phyloP scores from a whole-genome alignment of 1,140 invertebrate species.

The Plectrocnemia conspersa region DNA sequence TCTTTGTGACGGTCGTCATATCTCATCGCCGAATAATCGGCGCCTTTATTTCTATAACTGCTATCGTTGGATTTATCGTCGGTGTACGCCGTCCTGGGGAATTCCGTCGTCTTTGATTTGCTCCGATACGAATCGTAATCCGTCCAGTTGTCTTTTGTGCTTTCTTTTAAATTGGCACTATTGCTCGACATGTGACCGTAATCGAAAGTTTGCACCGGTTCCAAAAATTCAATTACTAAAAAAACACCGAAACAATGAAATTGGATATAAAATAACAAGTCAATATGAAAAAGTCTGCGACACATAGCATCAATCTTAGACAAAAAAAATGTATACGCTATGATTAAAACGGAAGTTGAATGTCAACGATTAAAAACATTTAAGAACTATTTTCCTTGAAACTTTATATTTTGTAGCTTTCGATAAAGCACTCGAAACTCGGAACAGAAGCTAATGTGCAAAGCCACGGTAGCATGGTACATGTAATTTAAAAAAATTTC shows the following conservation, averaged over 20 bases:
- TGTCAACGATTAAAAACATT: no score
- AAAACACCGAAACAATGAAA: constrained; percentile 25
- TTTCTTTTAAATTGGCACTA: constrained; percentile 36
- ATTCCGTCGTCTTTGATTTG: constrained; percentile 14
- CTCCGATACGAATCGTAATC: constrained; percentile 18
- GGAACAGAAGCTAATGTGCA: no score
- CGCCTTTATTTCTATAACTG: constrained; percentile 19
- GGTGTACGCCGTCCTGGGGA: constrained; percentile 1
- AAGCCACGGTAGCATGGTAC: no score
- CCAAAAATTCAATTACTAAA: constrained; percentile 49
- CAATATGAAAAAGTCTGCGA: no score
- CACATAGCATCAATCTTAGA: no score
- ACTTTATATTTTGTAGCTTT: no score
- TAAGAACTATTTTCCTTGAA: no score
- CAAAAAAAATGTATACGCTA: no score
- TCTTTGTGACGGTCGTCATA: constrained; percentile 33
- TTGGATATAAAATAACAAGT: no score
- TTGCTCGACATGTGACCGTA: constrained; percentile 55
- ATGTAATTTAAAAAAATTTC: no score
- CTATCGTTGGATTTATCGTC: constrained; percentile 9
- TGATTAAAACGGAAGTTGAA: no score
- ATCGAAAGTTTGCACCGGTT: constrained; percentile 57
- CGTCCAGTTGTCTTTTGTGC: constrained; percentile 33
- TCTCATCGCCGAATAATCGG: constrained; percentile 15
- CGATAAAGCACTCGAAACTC: no score